These are phyloP conservation scores for Pseudochromis fuscus DNA, from an alignment of 2,797 vertebrate genomes.

Conservation along the genomic window DNA sequence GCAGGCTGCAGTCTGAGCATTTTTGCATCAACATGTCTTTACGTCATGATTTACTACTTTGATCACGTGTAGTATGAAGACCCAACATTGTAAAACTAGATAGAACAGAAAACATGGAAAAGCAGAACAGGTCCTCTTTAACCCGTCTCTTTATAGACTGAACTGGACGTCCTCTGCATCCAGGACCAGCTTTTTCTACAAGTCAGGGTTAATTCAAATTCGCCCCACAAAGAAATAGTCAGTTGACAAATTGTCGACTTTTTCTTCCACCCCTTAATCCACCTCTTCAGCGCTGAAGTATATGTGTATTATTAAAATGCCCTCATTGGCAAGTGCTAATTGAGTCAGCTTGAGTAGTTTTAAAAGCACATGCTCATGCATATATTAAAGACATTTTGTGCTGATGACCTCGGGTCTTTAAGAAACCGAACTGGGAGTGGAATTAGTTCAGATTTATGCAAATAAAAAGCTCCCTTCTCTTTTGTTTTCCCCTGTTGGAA, in stretches of 20 bases:
- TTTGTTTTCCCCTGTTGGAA: conserved; percentile 28
- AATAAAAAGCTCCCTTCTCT: not conserved
- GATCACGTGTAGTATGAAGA: too few species aligned
- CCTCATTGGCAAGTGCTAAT: conserved; percentile 16
- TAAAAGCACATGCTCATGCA: not conserved
- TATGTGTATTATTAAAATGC: conserved; percentile 1
- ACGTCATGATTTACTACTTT: too few species aligned
- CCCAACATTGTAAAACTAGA: too few species aligned
- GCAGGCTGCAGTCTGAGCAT: too few species aligned
- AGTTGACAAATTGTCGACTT: conserved; percentile 6
- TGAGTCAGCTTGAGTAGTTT: conserved; percentile 14
- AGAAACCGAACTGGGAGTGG: not conserved
- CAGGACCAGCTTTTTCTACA: not conserved
- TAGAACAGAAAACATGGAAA: too few species aligned
- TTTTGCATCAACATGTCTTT: too few species aligned
- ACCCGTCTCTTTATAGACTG: not conserved
- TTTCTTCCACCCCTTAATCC: not conserved
- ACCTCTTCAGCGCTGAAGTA: not conserved
- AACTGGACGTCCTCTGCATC: too few species aligned
- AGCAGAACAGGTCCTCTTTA: too few species aligned
- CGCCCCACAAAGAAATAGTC: not conserved
- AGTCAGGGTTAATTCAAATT: not conserved
- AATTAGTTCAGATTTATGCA: conserved; percentile 43
- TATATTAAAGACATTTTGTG: not conserved
- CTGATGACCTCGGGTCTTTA: not conserved